Conservation (phyloP, 2,113 vertebrate species). For the Heptranchias perlo region DNA sequence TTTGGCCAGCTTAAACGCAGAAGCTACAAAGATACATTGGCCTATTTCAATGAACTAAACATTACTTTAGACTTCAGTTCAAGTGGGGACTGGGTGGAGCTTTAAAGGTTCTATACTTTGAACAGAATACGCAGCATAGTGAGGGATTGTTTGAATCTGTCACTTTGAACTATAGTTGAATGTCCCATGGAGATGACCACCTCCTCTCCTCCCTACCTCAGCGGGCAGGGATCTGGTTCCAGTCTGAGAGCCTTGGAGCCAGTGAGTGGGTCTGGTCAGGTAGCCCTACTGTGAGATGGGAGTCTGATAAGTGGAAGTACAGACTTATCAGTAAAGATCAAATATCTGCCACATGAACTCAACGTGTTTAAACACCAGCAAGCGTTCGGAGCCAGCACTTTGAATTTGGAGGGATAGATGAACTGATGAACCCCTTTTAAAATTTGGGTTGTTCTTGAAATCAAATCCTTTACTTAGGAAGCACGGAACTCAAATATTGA, state of each 20-base stretch:
- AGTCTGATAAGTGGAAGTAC: conserved; percentile 77
- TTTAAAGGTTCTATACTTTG: conserved; percentile 58
- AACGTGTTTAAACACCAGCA: conserved; percentile 37
- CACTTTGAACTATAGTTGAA: conserved; percentile 65
- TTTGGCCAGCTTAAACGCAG: not conserved
- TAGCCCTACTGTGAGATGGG: conserved; percentile 78
- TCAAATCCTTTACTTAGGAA: not conserved
- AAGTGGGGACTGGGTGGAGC: conserved; percentile 23
- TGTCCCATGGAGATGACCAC: conserved; percentile 57
- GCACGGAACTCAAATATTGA: not conserved
- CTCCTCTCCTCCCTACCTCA: conserved; percentile 44
- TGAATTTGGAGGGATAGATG: not conserved
- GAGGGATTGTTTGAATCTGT: conserved; percentile 52
- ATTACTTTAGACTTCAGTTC: not conserved
- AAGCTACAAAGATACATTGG: not conserved
- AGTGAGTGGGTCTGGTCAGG: conserved; percentile 64
- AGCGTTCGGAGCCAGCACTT: not conserved
- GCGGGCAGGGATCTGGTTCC: conserved; percentile 53
- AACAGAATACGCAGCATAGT: conserved; percentile 51
- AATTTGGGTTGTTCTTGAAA: not conserved
- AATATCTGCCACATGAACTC: conserved; percentile 49
- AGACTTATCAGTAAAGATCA: conserved; percentile 57
- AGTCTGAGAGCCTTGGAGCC: conserved; percentile 70
- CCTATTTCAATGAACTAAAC: not conserved
- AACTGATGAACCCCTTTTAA: conserved; percentile 16